phyloP scores from a whole-genome alignment of 2,113 vertebrate genomes.

The Andinoacara biseriatus region DNA sequence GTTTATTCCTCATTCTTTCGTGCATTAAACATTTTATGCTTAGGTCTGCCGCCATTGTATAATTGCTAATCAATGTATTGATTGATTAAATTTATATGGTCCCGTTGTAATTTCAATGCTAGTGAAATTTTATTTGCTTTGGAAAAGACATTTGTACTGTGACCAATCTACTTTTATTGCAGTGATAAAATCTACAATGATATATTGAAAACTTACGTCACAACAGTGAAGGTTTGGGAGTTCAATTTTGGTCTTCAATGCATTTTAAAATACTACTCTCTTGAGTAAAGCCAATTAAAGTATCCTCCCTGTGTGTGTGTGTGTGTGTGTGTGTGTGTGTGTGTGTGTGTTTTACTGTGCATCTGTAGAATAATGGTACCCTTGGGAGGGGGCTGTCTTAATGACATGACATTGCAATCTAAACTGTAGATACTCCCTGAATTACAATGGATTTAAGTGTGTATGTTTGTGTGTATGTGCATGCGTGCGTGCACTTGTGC shows the following conservation, averaged over 20 bases:
- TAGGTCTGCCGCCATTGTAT: slow-evolving; percentile 54
- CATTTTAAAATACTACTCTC: slow-evolving; percentile 63
- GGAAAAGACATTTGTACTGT: slow-evolving; percentile 53
- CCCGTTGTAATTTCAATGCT: slow-evolving; percentile 58
- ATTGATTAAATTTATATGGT: slow-evolving; percentile 66
- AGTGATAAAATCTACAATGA: slow-evolving; percentile 62
- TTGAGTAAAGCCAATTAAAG: slow-evolving; percentile 69
- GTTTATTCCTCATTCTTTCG: slow-evolving; percentile 23
- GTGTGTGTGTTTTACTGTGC: slow-evolving; percentile 56
- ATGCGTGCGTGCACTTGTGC: slow-evolving; percentile 21
- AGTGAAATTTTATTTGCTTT: slow-evolving; percentile 64
- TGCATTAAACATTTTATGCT: slow-evolving; percentile 55
- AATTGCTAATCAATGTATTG: slow-evolving; percentile 72
- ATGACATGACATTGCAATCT: slow-evolving; percentile 68
- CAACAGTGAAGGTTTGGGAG: slow-evolving; percentile 47
- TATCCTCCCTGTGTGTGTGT: slow-evolving; percentile 31
- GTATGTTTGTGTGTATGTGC: slow-evolving; percentile 7
- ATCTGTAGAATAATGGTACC: slow-evolving; percentile 69
- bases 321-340: slow-evolving; percentile 17
- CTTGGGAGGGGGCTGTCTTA: slow-evolving; percentile 59
- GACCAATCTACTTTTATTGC: slow-evolving; percentile 67
- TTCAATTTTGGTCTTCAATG: slow-evolving; percentile 53
- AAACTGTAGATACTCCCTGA: slow-evolving; percentile 44
- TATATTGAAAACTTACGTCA: slow-evolving; percentile 66
- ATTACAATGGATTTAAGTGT: slow-evolving; percentile 49